Evolutionary conservation across 2,888 invertebrate species (phyloP), one percentile per base, ranked within the genome.

Genomic region (Spilosoma lubricipeda): DNA sequence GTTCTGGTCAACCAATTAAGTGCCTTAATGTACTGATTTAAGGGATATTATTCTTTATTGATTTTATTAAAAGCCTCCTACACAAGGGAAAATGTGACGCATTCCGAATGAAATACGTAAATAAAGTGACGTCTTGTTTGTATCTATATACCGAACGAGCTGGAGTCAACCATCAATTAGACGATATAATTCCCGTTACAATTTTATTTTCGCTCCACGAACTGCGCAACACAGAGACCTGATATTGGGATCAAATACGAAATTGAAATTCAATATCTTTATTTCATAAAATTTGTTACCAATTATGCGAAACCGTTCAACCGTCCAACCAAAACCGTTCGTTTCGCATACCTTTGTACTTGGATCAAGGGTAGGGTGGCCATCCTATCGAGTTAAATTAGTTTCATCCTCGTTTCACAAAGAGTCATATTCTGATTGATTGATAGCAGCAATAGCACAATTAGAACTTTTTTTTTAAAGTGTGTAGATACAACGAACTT

Each of bases 261-360:
- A 56, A 56, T 56, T 56, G 52, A n/a, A 56, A 56, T 56, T 56
- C 52, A 56, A 23, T 11, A 56, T n/a, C 23, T 56, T 56, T 56
- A n/a, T 56, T 56, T 56, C 52, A 56, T 56, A 56, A n/a, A 56
- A 56, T n/a, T 56, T 23, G n/a, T 56, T n/a, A 56, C n/a, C 52
- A 56, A 56, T 56, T 56, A 56, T 56, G 9, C 20, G n/a, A 56
- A 56, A 56, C 11, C 23, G 52, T 56, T 23, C 23, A 2, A 56
- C 52, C n/a, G n/a, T 11, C 9, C 2, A 56, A 56, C 52, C 52
- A n/a, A 23, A n/a, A 2, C 52, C 20, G 52, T 23, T 52, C 30
- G 30, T 63, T 30, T 30, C 7, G 15, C 5, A 4, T 63, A 63
- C 18, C 63, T 63, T 30, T 30, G 30, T 63, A 30, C 30, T 63